phyloP scores from a whole-genome alignment of 2,797 vertebrate species.

The Spinus olivaceus region DNA sequence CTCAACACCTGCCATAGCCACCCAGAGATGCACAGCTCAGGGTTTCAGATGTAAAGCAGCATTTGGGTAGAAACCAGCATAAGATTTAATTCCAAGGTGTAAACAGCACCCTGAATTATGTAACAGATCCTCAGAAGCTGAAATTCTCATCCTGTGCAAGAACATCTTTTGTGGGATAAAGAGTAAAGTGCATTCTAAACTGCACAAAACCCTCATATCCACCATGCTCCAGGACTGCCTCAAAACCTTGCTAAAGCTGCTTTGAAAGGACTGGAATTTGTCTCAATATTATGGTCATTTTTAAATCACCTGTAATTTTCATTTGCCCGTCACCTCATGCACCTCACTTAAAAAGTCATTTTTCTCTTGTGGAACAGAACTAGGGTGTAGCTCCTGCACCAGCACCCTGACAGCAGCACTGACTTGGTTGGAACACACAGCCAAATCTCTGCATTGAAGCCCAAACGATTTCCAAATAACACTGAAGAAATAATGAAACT shows the following conservation, averaged over 20 bases:
- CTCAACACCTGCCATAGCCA: not conserved
- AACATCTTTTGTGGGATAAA: not conserved
- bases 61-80: not conserved
- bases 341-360: not conserved
- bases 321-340: accelerated
- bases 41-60: not conserved
- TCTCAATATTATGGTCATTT: not conserved
- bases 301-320: not conserved
- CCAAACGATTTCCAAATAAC: not conserved
- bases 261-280: not conserved
- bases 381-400: not conserved
- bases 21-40: not conserved
- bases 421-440: accelerated
- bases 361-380: not conserved
- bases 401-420: not conserved
- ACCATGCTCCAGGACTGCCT: not conserved
- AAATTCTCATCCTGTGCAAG: not conserved
- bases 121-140: not conserved
- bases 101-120: not conserved
- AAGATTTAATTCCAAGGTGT: not conserved
- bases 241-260: not conserved
- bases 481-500: not conserved
- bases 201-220: not conserved
- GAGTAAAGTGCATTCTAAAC: not conserved
- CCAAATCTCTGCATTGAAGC: not conserved